phyloP scores from a whole-genome alignment of 2,888 invertebrate genomes.

The Empis stercorea region DNA sequence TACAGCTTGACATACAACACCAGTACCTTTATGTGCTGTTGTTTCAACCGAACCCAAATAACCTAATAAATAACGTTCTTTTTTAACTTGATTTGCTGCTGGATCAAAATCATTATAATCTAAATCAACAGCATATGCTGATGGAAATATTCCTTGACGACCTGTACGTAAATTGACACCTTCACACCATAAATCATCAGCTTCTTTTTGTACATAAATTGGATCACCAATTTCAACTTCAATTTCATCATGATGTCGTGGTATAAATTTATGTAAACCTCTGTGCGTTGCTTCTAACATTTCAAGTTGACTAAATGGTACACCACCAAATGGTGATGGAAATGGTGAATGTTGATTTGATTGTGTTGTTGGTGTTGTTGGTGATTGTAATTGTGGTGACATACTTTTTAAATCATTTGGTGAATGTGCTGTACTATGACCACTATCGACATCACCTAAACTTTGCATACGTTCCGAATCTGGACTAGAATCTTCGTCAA shows the following conservation, averaged over 20 bases:
- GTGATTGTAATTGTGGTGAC: constrained; percentile 54
- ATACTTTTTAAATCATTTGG: constrained; percentile 81
- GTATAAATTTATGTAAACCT: constrained; percentile 90
- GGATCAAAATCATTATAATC: constrained; percentile 95
- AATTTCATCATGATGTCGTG: constrained; percentile 89
- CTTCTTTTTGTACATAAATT: constrained; percentile 90
- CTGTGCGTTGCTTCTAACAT: constrained; percentile 89
- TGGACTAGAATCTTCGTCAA: constrained; percentile 73
- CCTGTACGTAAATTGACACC: constrained; percentile 92
- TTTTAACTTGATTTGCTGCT: constrained; percentile 65
- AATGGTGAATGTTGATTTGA: constrained; percentile 50
- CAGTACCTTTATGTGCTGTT: constrained; percentile 90
- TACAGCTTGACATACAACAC: constrained; percentile 85
- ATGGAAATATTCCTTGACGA: constrained; percentile 89
- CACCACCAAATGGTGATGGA: constrained; percentile 53
- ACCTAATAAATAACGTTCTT: constrained; percentile 79
- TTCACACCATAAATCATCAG: constrained; percentile 96
- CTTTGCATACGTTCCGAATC: constrained; percentile 72
- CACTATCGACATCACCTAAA: constrained; percentile 68
- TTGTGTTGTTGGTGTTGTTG: constrained; percentile 44
- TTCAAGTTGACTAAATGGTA: constrained; percentile 68
- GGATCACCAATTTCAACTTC: constrained; percentile 96
- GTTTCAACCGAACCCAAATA: constrained; percentile 96
- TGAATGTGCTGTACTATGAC: constrained; percentile 83
- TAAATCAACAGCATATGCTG: constrained; percentile 93